Conservation (phyloP, 2,113 vertebrate genomes). For the Platysternon megacephalum region DNA sequence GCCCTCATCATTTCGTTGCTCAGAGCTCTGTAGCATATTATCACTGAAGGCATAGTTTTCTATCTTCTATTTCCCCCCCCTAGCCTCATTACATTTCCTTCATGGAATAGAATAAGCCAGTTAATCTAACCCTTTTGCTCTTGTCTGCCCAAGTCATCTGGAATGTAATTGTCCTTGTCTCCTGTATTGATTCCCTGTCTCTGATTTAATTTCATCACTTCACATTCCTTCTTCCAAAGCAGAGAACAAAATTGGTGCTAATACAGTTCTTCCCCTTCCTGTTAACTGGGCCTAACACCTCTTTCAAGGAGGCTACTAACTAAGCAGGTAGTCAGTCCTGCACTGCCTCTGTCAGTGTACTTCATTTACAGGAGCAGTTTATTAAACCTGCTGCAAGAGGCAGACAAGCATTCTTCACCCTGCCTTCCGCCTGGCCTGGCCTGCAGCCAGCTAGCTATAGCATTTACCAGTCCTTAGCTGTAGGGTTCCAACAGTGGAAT, state of each 20-base stretch:
- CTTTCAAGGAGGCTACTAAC: neutral
- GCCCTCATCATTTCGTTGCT: neutral
- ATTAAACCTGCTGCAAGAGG: neutral
- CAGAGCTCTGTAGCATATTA: accelerated
- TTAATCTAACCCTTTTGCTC: neutral
- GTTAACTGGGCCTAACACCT: neutral
- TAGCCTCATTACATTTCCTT: neutral
- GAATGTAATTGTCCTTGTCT: neutral
- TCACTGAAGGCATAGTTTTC: neutral
- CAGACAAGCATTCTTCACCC: neutral
- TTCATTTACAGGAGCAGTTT: constrained; percentile 13
- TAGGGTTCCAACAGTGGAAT: neutral
- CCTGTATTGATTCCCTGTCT: neutral
- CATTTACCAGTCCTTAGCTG: neutral
- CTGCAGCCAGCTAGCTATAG: accelerated
- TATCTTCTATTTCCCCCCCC: accelerated
- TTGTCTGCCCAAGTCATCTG: neutral
- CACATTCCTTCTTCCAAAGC: neutral
- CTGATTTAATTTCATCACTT: neutral
- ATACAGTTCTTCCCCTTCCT: neutral
- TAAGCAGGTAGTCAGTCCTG: neutral
- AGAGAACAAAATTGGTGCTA: neutral
- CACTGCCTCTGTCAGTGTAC: neutral
- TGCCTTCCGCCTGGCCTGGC: accelerated
- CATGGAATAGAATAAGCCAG: neutral